phyloP scores from a whole-genome alignment of 2,888 invertebrate species.

The Parthenolecanium corni region DNA sequence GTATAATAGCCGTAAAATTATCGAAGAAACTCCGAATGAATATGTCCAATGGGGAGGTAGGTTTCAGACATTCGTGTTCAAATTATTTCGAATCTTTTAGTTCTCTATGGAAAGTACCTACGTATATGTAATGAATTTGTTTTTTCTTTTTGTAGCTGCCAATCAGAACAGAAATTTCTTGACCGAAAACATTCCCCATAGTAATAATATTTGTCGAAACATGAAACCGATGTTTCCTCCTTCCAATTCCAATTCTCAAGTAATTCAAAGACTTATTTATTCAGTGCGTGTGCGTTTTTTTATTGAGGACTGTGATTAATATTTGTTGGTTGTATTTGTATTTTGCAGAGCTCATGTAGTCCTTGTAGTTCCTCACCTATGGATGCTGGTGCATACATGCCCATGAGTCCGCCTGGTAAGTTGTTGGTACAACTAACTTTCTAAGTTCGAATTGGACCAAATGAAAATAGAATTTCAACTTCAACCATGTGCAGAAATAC shows the following conservation, averaged over 20 bases:
- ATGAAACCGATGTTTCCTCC: slow-evolving; percentile 15
- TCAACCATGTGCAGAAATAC: too few relatives aligned
- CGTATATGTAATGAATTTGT: background rate
- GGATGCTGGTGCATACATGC: slow-evolving; percentile 42
- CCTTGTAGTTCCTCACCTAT: slow-evolving; percentile 40
- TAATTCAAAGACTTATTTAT: background rate
- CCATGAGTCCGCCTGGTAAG: slow-evolving; percentile 44
- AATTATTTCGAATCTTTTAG: background rate
- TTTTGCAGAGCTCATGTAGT: slow-evolving; percentile 36
- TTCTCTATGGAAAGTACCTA: background rate
- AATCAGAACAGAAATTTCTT: slow-evolving; percentile 22
- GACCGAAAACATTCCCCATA: slow-evolving; percentile 22
- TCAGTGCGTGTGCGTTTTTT: background rate
- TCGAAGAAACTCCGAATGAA: slow-evolving; percentile 53
- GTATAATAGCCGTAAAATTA: slow-evolving; percentile 44
- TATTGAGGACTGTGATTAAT: too few relatives aligned
- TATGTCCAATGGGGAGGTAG: slow-evolving; percentile 39
- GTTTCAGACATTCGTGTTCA: background rate
- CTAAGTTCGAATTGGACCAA: too few relatives aligned
- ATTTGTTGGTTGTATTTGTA: background rate
- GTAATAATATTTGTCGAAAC: slow-evolving; percentile 6
- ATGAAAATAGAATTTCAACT: too few relatives aligned
- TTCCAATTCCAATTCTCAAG: slow-evolving; percentile 23
- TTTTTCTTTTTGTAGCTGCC: background rate
- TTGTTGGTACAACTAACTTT: background rate